Base-by-base conservation (phyloP, 2,888 invertebrate genomes). In the Celastrina argiolus region DNA sequence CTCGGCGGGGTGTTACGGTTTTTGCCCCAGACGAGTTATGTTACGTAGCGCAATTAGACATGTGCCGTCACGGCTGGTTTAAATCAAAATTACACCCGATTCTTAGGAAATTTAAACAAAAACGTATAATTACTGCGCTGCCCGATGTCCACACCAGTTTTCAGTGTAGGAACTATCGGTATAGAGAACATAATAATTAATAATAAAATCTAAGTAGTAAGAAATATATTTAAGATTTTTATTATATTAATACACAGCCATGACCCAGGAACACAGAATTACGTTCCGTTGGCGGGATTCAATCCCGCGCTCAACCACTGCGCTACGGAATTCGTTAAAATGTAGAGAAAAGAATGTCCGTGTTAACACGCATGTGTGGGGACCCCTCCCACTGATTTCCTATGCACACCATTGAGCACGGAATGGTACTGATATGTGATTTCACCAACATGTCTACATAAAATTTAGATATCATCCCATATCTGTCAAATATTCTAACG, bases 31-130 rank as follows among this genome's bases (percentile, higher is more conserved):
- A 58, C 58, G 31, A 31, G 58, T 31, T 56, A 5, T 58, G 18
- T 34, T 34, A 18, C 34, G 59, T 59, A 16, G 34, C 12, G 34
- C 34, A 34, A 34, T 59, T 34, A 34, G 8, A 59, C 31, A 31
- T 58, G 8, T 14, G 8, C 16, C 58, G 59, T 59, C 34, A 59
- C 59, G 59, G 36, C 34, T 16, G 16, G 59, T 5, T 34, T 34
- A 14, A 34, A 34, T 12, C 59, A 59, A 59, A 59, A 59, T 59
- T 59, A 59, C 59, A 59, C 59, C 12, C n/a, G 36, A 59, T 34
- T 59, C 59, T 59, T 59, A 10, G 18, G 12, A 59, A 59, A 59
- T 34, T 51, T 36, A 36, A 16, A 59, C 4, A 59, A 59, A 59
- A 58, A 58, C 31, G 16, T 34, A 59, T 59, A 59, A 59, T 59